Base-by-base conservation (phyloP, 53 echinoderm and acorn worm species). In the Holothuria scabra region DNA sequence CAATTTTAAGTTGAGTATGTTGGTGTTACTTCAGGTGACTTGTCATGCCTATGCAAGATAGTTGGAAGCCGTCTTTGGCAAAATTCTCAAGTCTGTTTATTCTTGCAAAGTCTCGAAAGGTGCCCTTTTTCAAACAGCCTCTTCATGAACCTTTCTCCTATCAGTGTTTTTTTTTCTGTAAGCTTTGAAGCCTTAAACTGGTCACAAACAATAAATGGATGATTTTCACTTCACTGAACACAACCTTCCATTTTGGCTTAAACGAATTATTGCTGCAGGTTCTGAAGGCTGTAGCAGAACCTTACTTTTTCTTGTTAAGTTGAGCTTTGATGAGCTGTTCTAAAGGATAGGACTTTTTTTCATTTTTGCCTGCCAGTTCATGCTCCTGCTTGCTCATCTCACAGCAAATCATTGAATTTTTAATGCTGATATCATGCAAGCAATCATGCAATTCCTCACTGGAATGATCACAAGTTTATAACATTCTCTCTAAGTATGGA, bases 261-360 rank as follows among this genome's bases (percentile, higher is more conserved):
- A 12, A 29, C 24, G 22, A 64, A 13, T 26, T 25, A 76, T 11
- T 76, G 76, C 29, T 52, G 18, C 52, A 35, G 60, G 59, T 60
- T 31, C 80, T 80, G 35, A 80, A 80, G 23, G 80, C 30, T 37
- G 33, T 80, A 28, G 75, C 52, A n/a, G 46, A 44, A 46, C 46
- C 1, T 75, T 55, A 75, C 46, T 32, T 72, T 72, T 24, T 72
- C 41, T n/a, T 72, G 35, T 18, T 38, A 6, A 72, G 41, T 72
- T 72, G 41, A 21, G 23, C 20, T 14, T 79, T 79, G 56, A 58
- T 55, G 57, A 6, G 67, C 55, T 28, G 55, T 63, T 21, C n/a
- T 55, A 46, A 89, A 79, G 24, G 85, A 86, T 19, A 87, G 86
- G 58, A 87, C 90, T 28, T 86, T 83, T n/a, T 57, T 78, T 72